These are phyloP conservation scores for Strigamia maritima DNA, from an alignment of 2,888 invertebrate species.

Conservation along the genomic window DNA sequence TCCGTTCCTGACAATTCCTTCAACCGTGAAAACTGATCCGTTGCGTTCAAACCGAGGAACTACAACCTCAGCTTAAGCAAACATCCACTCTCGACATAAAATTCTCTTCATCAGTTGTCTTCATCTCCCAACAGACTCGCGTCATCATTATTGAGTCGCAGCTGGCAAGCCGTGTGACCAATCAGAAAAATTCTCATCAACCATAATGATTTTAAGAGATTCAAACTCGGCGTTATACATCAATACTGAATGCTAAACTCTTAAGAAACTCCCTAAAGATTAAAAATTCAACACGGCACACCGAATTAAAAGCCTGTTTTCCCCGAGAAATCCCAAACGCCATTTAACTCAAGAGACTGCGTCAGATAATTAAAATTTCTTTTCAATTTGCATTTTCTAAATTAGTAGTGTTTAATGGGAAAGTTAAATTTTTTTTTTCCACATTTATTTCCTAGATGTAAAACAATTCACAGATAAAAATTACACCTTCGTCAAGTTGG, in stretches of 20 bases:
- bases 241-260: slow-evolving; percentile 5
- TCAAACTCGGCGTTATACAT: neutral
- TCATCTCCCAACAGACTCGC: neutral
- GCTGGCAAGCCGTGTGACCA: slow-evolving; percentile 18
- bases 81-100: neutral
- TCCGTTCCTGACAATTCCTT: slow-evolving; percentile 26
- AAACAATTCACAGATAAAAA: too few relatives aligned
- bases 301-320: neutral
- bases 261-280: neutral
- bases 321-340: neutral
- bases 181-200: slow-evolving; percentile 13
- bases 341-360: neutral
- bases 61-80: slow-evolving; percentile 13
- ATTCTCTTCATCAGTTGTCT: neutral
- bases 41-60: neutral
- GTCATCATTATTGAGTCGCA: slow-evolving; percentile 13
- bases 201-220: slow-evolving; percentile 11
- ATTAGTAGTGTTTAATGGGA: neutral
- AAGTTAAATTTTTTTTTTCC: too few relatives aligned
- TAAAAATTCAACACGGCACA: neutral
- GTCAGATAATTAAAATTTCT: neutral
- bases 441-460: too few relatives aligned
- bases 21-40: slow-evolving; percentile 30
- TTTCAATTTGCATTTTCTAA: neutral
- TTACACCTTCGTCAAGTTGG: too few relatives aligned